phyloP scores from a whole-genome alignment of 2,113 vertebrate genomes.

The Crotalus helleri region DNA sequence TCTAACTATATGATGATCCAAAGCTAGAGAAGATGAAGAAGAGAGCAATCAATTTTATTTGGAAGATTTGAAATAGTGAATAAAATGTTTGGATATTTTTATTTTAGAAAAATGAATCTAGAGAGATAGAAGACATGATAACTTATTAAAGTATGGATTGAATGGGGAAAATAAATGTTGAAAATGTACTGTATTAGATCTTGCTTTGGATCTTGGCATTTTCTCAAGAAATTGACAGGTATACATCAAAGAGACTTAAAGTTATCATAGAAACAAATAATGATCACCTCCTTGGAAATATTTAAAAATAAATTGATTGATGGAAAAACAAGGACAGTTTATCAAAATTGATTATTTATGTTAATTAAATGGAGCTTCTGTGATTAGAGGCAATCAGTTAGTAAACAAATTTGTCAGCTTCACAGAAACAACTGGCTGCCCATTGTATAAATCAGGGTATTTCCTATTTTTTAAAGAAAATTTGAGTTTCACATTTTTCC shows the following conservation, averaged over 20 bases:
- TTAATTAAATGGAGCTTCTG: not conserved
- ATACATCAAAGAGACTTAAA: not conserved
- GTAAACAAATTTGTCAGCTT: not conserved
- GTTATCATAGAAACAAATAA: not conserved
- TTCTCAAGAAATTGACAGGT: not conserved
- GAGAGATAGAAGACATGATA: not conserved
- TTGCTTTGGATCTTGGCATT: not conserved
- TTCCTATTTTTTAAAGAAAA: not conserved
- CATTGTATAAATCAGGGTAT: not conserved
- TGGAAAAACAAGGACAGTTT: not conserved
- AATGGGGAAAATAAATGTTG: not conserved
- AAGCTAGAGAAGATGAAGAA: not conserved
- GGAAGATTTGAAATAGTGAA: not conserved
- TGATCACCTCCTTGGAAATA: not conserved
- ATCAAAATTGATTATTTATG: not conserved
- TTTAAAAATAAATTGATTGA: not conserved
- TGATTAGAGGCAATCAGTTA: not conserved
- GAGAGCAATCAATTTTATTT: not conserved
- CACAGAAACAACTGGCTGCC: not conserved
- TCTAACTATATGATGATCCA: not conserved
- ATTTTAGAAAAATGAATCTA: not conserved
- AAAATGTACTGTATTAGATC: not conserved
- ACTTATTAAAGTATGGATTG: not conserved
- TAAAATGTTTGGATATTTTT: not conserved
- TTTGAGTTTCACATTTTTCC: not conserved